Evolutionary conservation across 2,113 vertebrate genomes (phyloP).

Genomic region (Melanerpes formicivorus): DNA sequence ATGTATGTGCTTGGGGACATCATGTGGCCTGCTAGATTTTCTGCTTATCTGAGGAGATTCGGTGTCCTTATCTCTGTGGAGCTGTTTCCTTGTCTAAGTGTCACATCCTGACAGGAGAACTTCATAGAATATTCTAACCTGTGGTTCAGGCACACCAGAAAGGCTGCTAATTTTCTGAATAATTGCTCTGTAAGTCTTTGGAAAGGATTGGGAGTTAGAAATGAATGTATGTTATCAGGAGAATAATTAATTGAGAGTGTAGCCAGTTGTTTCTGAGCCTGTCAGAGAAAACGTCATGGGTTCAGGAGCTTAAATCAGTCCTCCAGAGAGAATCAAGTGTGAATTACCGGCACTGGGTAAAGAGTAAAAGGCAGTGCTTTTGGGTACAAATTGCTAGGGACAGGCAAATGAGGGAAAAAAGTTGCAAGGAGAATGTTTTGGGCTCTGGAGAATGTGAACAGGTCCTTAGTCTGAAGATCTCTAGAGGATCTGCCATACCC

Average conservation of each 20-base stretch:
- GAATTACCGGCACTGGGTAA: background rate
- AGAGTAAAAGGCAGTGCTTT: background rate
- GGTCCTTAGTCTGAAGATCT: background rate
- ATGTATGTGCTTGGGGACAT: background rate
- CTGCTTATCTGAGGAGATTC: background rate
- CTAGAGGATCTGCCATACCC: background rate
- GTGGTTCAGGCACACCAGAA: background rate
- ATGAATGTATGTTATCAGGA: background rate
- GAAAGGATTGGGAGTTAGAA: background rate
- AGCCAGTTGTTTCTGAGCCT: background rate
- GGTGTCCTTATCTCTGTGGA: background rate
- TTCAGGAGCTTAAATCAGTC: background rate
- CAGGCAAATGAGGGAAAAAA: background rate
- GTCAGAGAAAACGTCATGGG: background rate
- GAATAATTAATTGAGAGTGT: background rate
- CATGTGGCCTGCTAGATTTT: background rate
- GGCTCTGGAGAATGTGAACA: background rate
- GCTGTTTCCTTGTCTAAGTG: background rate
- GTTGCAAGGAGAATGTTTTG: background rate
- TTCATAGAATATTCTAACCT: background rate
- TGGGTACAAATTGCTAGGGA: background rate
- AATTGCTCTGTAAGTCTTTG: background rate
- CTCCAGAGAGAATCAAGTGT: background rate
- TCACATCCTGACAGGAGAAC: background rate
- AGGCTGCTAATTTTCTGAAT: background rate